These are phyloP conservation scores for Charanyca ferruginea DNA, from an alignment of 2,888 invertebrate species.

Conservation along the genomic window DNA sequence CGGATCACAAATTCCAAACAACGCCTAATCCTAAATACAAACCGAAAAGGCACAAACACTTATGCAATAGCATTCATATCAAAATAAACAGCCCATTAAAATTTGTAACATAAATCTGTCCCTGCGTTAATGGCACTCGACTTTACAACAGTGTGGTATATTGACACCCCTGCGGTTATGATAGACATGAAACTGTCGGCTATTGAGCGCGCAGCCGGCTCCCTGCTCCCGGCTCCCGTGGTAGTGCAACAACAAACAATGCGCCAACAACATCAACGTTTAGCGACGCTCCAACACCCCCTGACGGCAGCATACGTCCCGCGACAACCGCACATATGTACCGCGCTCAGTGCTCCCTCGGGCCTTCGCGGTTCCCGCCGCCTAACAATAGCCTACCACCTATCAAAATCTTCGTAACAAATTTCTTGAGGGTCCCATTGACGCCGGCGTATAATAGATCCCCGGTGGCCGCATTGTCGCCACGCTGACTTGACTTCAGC, in stretches of 20 bases:
- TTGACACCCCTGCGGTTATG: conserved; percentile 66
- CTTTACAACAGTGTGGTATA: conserved; percentile 63
- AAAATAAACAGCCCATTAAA: conserved; percentile 66
- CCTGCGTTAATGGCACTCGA: conserved; percentile 61
- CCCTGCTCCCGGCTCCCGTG: conserved; percentile 26
- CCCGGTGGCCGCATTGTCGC: conserved; percentile 83
- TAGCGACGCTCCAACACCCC: conserved; percentile 79
- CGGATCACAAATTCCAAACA: neutral
- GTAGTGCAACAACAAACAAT: conserved; percentile 75
- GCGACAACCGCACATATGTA: conserved; percentile 68
- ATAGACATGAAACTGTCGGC: conserved; percentile 60
- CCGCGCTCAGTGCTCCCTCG: conserved; percentile 43
- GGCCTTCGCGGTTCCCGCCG: conserved; percentile 54
- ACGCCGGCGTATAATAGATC: conserved; percentile 77
- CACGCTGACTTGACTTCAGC: conserved; percentile 72
- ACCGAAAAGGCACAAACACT: conserved; percentile 16
- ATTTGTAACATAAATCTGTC: conserved; percentile 60
- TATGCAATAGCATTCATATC: conserved; percentile 54
- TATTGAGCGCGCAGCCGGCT: conserved; percentile 62
- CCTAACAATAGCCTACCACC: conserved; percentile 76
- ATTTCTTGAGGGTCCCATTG: conserved; percentile 85
- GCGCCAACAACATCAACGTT: conserved; percentile 72
- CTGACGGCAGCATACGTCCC: conserved; percentile 74
- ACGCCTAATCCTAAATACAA: conserved; percentile 5
- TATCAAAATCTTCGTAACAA: conserved; percentile 85